Conservation (phyloP, 2,797 vertebrate species). For the Rachycentron canadum region DNA sequence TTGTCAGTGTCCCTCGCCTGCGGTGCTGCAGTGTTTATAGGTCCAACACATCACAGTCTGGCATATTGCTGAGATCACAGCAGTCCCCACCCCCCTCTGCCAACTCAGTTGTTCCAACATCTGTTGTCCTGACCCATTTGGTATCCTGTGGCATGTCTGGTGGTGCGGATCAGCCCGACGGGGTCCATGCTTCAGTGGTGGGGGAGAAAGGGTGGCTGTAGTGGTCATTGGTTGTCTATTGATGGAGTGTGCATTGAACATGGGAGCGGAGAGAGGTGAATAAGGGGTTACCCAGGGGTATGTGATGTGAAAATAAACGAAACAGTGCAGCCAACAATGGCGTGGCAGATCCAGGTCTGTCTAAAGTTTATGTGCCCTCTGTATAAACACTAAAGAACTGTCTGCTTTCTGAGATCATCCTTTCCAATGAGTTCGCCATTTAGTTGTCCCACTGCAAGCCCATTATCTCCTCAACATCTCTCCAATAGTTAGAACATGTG, state of each 20-base stretch:
- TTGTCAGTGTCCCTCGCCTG: slow-evolving; percentile 16
- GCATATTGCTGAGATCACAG: slow-evolving; percentile 50
- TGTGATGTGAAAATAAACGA: slow-evolving; percentile 79
- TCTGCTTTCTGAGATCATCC: slow-evolving; percentile 68
- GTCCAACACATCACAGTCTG: slow-evolving; percentile 37
- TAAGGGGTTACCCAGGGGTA: slow-evolving; percentile 54
- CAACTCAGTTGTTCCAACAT: slow-evolving; percentile 47
- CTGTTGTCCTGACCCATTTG: slow-evolving; percentile 38
- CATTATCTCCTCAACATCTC: slow-evolving; percentile 34
- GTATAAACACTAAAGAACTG: slow-evolving; percentile 61
- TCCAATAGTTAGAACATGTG: background rate
- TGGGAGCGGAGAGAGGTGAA: slow-evolving; percentile 47
- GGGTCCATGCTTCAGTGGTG: slow-evolving; percentile 48
- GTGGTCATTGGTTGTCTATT: slow-evolving; percentile 68
- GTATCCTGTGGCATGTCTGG: slow-evolving; percentile 9
- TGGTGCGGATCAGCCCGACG: slow-evolving; percentile 12
- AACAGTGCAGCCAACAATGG: slow-evolving; percentile 54
- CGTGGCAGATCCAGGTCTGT: slow-evolving; percentile 48
- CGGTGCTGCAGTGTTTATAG: slow-evolving; percentile 66
- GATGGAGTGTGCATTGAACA: slow-evolving; percentile 65
- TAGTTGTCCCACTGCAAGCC: slow-evolving; percentile 39
- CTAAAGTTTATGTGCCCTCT: slow-evolving; percentile 46
- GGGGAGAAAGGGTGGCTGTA: slow-evolving; percentile 56
- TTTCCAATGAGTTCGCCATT: slow-evolving; percentile 58
- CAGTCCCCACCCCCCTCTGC: slow-evolving; percentile 33